Percentiles rank a stretch among this genome's conserved stretches.
phyloP scores from a whole-genome alignment of 1,140 invertebrate genomes.

The Adelges cooleyi region DNA sequence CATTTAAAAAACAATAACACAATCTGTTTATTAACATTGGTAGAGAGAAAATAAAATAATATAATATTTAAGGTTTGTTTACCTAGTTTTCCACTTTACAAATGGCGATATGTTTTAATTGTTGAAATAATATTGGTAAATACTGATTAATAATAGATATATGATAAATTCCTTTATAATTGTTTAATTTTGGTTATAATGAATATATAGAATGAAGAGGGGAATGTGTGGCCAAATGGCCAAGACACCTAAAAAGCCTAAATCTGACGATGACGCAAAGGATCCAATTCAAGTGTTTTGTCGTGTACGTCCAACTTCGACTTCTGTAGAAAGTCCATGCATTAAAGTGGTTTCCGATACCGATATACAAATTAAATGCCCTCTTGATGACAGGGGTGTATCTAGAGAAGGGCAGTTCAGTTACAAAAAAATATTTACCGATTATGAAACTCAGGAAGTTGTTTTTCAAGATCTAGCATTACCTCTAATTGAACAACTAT shows the following conservation, averaged over 20 bases:
- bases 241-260: conserved; percentile 9
- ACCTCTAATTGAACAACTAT: conserved; percentile 70
- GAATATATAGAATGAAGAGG: conserved; percentile 3
- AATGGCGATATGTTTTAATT: no score
- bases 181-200: no score
- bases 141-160: no score
- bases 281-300: conserved; percentile 34
- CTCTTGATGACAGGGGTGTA: conserved; percentile 50
- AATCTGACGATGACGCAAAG: conserved; percentile 7
- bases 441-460: conserved; percentile 62
- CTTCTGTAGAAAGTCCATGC: conserved; percentile 40
- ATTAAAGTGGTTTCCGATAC: conserved; percentile 59
- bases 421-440: conserved; percentile 76
- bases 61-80: no score
- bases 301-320: conserved; percentile 32
- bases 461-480: conserved; percentile 49
- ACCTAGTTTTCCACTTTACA: no score
- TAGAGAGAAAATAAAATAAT: no score
- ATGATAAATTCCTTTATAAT: no score
- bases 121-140: no score
- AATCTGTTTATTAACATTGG: no score
- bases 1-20: no score
- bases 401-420: conserved; percentile 61
- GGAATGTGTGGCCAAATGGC: neutral
- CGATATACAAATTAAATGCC: conserved; percentile 47